Evolutionary conservation across 2,113 vertebrate species (phyloP).

Genomic region (Anolis carolinensis): DNA sequence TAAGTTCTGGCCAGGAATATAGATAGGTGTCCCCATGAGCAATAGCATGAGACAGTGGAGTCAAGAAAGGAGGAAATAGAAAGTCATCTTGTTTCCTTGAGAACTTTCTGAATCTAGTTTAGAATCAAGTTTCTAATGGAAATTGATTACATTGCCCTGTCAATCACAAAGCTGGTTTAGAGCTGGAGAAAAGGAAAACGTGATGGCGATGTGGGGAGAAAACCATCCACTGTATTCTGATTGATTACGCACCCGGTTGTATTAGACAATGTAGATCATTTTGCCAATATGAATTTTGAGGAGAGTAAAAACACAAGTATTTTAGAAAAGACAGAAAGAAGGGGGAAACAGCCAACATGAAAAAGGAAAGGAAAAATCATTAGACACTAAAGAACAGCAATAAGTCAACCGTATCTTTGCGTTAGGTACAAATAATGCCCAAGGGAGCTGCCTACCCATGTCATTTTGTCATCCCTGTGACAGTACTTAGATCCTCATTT

Average conservation of each 20-base stretch:
- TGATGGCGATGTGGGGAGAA: no score
- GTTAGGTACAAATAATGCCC: conserved; percentile 74
- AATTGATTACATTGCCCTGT: conserved; percentile 36
- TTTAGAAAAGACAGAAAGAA: conserved; percentile 19
- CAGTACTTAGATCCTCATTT: conserved; percentile 30
- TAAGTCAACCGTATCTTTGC: conserved; percentile 77
- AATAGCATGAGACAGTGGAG: not conserved
- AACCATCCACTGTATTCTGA: conserved; percentile 67
- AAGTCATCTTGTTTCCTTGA: not conserved
- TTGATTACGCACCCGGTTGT: conserved; percentile 70
- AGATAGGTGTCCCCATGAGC: not conserved
- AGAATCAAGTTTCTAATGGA: conserved; percentile 24
- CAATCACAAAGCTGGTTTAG: conserved; percentile 34
- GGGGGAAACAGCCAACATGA: conserved; percentile 56
- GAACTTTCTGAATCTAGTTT: conserved; percentile 6
- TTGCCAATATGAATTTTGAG: conserved; percentile 83
- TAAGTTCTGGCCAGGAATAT: not conserved
- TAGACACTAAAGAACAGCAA: conserved; percentile 74
- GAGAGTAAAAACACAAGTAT: conserved; percentile 73
- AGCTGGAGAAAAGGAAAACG: conserved; percentile 56
- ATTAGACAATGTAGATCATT: conserved; percentile 80
- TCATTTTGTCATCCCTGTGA: conserved; percentile 69
- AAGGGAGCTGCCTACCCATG: conserved; percentile 65
- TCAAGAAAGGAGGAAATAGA: not conserved
- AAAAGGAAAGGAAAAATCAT: conserved; percentile 74